A percentile compares a stretch with the other conserved stretches of the same genome.
Evolutionary conservation across 2,113 vertebrate genomes (phyloP).

Genomic region (Coregonus clupeaformis): DNA sequence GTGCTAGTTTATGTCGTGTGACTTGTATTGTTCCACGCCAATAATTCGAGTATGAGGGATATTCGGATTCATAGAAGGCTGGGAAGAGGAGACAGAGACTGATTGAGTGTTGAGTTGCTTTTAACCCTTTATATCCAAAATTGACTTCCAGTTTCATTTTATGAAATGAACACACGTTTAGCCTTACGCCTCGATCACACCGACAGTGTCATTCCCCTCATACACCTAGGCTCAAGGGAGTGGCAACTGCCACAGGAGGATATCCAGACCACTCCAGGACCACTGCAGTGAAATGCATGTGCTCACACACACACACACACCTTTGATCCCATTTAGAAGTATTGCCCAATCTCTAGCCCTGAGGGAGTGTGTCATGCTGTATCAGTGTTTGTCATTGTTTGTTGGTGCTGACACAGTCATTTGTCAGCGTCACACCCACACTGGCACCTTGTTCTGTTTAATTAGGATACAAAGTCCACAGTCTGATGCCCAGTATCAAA

Average conservation of each 20-base stretch:
- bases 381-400: constrained; percentile 14
- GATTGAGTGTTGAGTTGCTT: constrained; percentile 26
- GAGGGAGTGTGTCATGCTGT: constrained; percentile 5
- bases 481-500: constrained; percentile 30
- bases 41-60: constrained; percentile 31
- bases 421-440: constrained; percentile 18
- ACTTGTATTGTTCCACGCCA: constrained; percentile 47
- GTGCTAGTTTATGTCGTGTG: constrained; percentile 48
- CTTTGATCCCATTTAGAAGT: no score
- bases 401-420: constrained; percentile 28
- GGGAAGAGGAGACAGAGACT: constrained; percentile 42
- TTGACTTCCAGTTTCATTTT: not conserved
- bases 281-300: not conserved
- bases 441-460: constrained; percentile 19
- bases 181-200: not conserved
- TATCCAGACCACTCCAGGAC: no score
- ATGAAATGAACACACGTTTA: not conserved
- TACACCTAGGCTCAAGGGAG: no score
- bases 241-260: no score
- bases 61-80: constrained; percentile 31
- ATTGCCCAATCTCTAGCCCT: not conserved
- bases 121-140: constrained; percentile 24
- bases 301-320: not conserved
- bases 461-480: constrained; percentile 57
- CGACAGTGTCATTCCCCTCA: no score